Evolutionary conservation across 2,888 invertebrate genomes (phyloP).

Genomic region (Eumacrocentrus americanus): DNA sequence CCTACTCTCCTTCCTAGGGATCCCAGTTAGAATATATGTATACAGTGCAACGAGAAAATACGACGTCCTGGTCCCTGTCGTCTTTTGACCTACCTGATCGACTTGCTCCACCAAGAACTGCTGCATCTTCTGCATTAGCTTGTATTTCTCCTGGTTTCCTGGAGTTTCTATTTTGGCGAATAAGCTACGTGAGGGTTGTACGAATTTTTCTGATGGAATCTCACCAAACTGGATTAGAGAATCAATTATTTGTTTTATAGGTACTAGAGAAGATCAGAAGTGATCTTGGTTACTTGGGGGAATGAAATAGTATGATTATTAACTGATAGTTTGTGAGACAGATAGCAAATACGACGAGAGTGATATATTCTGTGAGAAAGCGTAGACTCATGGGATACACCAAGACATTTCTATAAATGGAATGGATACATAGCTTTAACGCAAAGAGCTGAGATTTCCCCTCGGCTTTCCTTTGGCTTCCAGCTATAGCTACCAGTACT

Average conservation of each 20-base stretch:
- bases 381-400: slow-evolving; percentile 6
- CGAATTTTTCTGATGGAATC: too few species aligned
- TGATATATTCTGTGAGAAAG: slow-evolving; percentile 15
- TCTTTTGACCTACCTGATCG: background rate
- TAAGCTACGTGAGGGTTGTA: too few species aligned
- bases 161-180: too few species aligned
- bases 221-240: too few species aligned
- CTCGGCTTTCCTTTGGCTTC: slow-evolving; percentile 11
- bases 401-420: slow-evolving; percentile 20
- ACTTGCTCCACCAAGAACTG: too few species aligned
- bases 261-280: too few species aligned
- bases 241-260: too few species aligned
- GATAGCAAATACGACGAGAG: background rate
- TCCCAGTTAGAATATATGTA: too few species aligned
- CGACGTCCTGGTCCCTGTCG: background rate
- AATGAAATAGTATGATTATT: background rate
- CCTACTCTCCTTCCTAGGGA: background rate
- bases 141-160: too few species aligned
- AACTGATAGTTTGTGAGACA: background rate
- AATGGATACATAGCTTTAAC: slow-evolving; percentile 16
- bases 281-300: too few species aligned
- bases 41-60: background rate
- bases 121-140: too few species aligned
- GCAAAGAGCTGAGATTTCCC: slow-evolving; percentile 18
- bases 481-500: background rate